These are phyloP conservation scores for Lophochroa leadbeateri DNA, from an alignment of 2,113 vertebrate species.

Conservation along the genomic window DNA sequence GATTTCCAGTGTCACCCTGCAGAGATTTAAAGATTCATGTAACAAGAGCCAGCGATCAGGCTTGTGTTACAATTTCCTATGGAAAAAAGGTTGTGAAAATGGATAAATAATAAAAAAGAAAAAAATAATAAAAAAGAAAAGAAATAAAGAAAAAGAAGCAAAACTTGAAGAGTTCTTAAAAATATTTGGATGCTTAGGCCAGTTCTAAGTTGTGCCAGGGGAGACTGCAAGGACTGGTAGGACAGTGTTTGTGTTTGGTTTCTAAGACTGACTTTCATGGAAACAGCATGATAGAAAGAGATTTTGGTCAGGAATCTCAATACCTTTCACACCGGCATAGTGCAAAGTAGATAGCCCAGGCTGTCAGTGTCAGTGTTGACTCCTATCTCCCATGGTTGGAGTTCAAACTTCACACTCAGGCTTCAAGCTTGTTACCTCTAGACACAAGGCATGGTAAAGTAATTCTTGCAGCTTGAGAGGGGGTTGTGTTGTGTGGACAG, in stretches of 20 bases:
- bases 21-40: not conserved
- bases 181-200: not conserved
- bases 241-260: not conserved
- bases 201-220: not conserved
- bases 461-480: not conserved
- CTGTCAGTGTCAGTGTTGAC: not conserved
- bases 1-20: not conserved
- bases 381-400: not conserved
- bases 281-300: not conserved
- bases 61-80: not conserved
- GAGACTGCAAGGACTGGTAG: not conserved
- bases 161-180: not conserved
- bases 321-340: not conserved
- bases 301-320: not conserved
- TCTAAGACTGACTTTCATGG: not conserved
- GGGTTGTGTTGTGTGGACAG: not conserved
- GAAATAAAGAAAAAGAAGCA: not conserved
- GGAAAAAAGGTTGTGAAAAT: not conserved
- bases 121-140: no score
- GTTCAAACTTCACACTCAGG: not conserved
- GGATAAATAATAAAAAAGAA: no score
- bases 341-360: not conserved
- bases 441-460: not conserved
- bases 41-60: not conserved
- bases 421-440: not conserved